These are phyloP conservation scores for Scaptomyza hsui DNA, from an alignment of 1,140 invertebrate species.

Conservation along the genomic window DNA sequence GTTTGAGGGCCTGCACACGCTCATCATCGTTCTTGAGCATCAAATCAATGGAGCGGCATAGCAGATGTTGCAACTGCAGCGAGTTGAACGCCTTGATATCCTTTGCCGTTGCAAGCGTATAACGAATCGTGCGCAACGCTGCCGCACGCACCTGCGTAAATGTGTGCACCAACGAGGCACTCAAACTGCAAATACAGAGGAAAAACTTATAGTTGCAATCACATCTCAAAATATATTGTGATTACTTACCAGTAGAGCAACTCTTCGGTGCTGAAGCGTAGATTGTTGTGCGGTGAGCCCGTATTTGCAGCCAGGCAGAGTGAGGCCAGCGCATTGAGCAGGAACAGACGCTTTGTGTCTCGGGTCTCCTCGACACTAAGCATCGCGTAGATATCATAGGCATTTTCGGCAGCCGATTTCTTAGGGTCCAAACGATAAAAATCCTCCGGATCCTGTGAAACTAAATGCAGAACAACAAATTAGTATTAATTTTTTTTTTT, in stretches of 20 bases:
- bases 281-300: conserved; percentile 81
- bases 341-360: conserved; percentile 75
- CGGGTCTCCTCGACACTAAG: conserved; percentile 73
- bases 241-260: conserved; percentile 90
- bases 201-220: too few species aligned
- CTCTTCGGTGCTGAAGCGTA: conserved; percentile 90
- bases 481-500: neutral
- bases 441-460: conserved; percentile 79
- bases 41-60: conserved; percentile 92
- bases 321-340: conserved; percentile 79
- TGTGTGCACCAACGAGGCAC: conserved; percentile 92
- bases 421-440: conserved; percentile 76
- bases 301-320: conserved; percentile 81
- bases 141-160: conserved; percentile 95
- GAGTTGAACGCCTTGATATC: conserved; percentile 91
- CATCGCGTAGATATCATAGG: conserved; percentile 76
- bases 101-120: conserved; percentile 90
- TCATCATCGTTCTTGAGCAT: conserved; percentile 94
- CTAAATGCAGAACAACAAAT: conserved; percentile 35
- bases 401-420: conserved; percentile 76
- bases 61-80: conserved; percentile 91
- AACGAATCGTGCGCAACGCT: conserved; percentile 92
- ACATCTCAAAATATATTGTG: too few species aligned
- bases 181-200: conserved; percentile 89
- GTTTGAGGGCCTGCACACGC: conserved; percentile 93